Percentiles rank a stretch among this genome's conserved stretches.
These are phyloP conservation scores for Drosophila lacicola DNA, from an alignment of 2,888 invertebrate species.

Conservation along the genomic window DNA sequence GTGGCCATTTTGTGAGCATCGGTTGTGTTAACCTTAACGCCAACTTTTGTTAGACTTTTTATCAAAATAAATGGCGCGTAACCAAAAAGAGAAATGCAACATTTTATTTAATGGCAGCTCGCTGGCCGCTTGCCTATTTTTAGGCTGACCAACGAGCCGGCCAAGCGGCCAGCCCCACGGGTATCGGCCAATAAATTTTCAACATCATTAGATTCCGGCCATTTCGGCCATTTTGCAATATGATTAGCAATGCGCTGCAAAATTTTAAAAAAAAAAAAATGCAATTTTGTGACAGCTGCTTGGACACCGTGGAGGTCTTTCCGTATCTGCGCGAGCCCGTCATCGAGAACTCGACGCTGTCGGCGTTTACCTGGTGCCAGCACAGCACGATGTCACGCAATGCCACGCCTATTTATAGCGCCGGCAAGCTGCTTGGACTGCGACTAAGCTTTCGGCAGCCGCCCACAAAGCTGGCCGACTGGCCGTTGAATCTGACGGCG, in stretches of 20 bases:
- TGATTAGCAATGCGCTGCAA: slow-evolving; percentile 31
- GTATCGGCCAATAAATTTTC: slow-evolving; percentile 78
- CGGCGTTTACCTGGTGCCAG: slow-evolving; percentile 83
- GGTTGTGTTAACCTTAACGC: slow-evolving; percentile 65
- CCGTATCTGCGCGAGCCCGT: slow-evolving; percentile 84
- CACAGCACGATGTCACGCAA: slow-evolving; percentile 59
- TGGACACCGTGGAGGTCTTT: slow-evolving; percentile 84
- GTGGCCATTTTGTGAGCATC: slow-evolving; percentile 8
- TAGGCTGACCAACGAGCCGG: slow-evolving; percentile 72
- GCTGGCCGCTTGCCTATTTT: slow-evolving; percentile 52
- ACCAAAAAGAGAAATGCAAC: slow-evolving; percentile 53
- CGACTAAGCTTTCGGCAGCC: slow-evolving; percentile 78
- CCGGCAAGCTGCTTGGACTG: slow-evolving; percentile 77
- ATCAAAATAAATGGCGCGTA: slow-evolving; percentile 76
- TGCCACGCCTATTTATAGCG: slow-evolving; percentile 82
- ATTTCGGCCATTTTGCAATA: slow-evolving; percentile 40
- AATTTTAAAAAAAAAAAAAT: slow-evolving; percentile 10
- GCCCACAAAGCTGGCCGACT: slow-evolving; percentile 37
- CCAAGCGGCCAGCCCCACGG: slow-evolving; percentile 61
- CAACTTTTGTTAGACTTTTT: slow-evolving; percentile 76
- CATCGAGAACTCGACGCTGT: slow-evolving; percentile 82
- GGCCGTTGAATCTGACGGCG: slow-evolving; percentile 75
- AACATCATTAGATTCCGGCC: slow-evolving; percentile 68
- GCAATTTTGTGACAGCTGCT: slow-evolving; percentile 80
- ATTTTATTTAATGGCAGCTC: slow-evolving; percentile 56